Conservation (phyloP, 2,888 invertebrate genomes). For the Candidula unifasciata region DNA sequence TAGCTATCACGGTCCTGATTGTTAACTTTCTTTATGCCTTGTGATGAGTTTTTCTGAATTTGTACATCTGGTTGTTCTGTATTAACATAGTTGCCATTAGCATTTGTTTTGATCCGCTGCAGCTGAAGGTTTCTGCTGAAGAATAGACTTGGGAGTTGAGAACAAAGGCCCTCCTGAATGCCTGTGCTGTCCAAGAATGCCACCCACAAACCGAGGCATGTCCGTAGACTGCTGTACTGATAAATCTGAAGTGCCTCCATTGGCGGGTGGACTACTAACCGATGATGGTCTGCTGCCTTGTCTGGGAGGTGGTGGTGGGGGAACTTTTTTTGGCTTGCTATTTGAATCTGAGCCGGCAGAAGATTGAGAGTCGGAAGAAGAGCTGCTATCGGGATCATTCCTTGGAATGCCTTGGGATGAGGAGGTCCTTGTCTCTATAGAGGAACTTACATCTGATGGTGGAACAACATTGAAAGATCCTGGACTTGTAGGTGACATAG, state of each 20-base stretch:
- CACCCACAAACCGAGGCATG: slow-evolving; percentile 47
- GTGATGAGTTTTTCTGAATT: slow-evolving; percentile 56
- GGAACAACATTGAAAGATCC: slow-evolving; percentile 45
- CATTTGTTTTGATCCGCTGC: slow-evolving; percentile 64
- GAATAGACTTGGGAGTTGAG: slow-evolving; percentile 61
- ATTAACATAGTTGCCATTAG: slow-evolving; percentile 63
- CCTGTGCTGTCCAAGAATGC: slow-evolving; percentile 45
- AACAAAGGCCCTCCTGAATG: slow-evolving; percentile 52
- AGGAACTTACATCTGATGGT: slow-evolving; percentile 30
- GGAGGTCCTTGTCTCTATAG: background rate
- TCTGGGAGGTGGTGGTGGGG: slow-evolving; percentile 76
- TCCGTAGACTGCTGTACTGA: slow-evolving; percentile 31
- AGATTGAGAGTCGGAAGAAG: slow-evolving; percentile 20
- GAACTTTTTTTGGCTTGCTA: slow-evolving; percentile 68
- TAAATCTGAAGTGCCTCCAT: slow-evolving; percentile 44
- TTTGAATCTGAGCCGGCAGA: slow-evolving; percentile 37
- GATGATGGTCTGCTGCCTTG: slow-evolving; percentile 63
- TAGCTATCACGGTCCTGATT: background rate
- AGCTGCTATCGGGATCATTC: background rate
- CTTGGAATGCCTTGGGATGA: background rate
- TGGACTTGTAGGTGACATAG: slow-evolving; percentile 44
- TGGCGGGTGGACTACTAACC: slow-evolving; percentile 5
- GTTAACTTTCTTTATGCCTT: slow-evolving; percentile 46
- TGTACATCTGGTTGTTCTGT: slow-evolving; percentile 63
- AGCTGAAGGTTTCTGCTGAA: slow-evolving; percentile 56